A percentile compares a stretch with the other conserved stretches of the same genome.
Evolutionary conservation across 1,140 invertebrate species (phyloP).

Genomic region (Charaxes varanes): DNA sequence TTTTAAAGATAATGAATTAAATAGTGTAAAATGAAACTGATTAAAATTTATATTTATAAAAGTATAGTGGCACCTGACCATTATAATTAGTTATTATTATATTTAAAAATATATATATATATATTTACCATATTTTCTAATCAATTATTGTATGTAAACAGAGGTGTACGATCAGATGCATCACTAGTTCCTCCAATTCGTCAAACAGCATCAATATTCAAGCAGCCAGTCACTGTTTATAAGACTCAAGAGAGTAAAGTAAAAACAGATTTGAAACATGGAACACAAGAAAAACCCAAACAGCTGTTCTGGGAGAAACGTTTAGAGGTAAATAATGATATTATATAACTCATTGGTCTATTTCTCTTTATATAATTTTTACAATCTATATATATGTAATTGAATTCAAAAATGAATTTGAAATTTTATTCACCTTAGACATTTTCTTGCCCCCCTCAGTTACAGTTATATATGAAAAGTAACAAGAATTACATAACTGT

Average conservation of each 20-base stretch:
- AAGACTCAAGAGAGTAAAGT: conserved; percentile 92
- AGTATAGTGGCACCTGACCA: too few relatives aligned
- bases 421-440: too few relatives aligned
- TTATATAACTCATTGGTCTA: neutral
- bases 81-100: too few relatives aligned
- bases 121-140: neutral
- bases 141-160: conserved; percentile 29
- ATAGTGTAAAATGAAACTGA: too few relatives aligned
- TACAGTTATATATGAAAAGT: too few relatives aligned
- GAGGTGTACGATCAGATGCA: conserved; percentile 89
- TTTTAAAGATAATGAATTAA: too few relatives aligned
- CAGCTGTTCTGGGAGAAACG: conserved; percentile 99
- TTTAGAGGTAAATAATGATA: conserved; percentile 78
- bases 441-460: too few relatives aligned
- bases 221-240: conserved; percentile 97
- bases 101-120: neutral
- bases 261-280: conserved; percentile 92
- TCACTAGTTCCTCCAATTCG: conserved; percentile 95
- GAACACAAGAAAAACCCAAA: conserved; percentile 93
- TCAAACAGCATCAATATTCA: conserved; percentile 98
- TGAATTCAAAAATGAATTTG: too few relatives aligned
- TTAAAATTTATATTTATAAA: too few relatives aligned
- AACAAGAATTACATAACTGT: too few relatives aligned
- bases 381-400: too few relatives aligned
- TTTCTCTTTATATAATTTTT: neutral